These are phyloP conservation scores for Petroica traversi DNA, from an alignment of 2,113 vertebrate species.

Conservation along the genomic window DNA sequence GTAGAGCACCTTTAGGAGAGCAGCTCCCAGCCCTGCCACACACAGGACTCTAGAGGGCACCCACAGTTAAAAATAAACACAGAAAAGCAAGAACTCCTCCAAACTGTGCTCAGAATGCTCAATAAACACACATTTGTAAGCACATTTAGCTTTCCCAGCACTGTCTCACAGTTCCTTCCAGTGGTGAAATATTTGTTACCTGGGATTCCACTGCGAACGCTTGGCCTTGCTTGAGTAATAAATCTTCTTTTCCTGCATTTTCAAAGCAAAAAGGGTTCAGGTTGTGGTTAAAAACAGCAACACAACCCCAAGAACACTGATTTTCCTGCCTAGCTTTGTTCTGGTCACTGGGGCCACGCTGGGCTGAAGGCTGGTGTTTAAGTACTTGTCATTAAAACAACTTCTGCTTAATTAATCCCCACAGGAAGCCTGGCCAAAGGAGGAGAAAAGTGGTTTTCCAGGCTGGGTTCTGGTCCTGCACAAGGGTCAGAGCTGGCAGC, in stretches of 20 bases:
- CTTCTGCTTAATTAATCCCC: background rate
- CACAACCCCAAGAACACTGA: background rate
- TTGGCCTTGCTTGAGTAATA: slow-evolving; percentile 83
- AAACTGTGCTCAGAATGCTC: fast-evolving
- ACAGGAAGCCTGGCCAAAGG: background rate
- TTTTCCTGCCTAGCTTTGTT: background rate
- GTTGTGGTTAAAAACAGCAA: background rate
- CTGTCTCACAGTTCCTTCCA: background rate
- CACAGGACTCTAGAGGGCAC: slow-evolving; percentile 17
- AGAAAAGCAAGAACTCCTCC: background rate
- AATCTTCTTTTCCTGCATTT: slow-evolving; percentile 87
- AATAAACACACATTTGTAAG: background rate
- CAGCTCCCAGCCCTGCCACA: background rate
- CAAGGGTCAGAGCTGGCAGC: background rate
- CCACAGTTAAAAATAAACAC: background rate
- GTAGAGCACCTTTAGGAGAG: background rate
- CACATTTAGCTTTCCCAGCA: background rate
- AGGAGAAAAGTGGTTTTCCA: background rate
- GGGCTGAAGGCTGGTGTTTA: background rate
- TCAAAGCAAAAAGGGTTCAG: slow-evolving; percentile 43
- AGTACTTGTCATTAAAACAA: background rate
- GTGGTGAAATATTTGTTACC: slow-evolving; percentile 71
- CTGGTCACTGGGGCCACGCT: background rate
- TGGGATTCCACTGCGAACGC: slow-evolving; percentile 80
- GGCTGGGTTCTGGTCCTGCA: background rate